Base-by-base conservation (phyloP, 2,888 invertebrate species). In the Trisateles emortualis region DNA sequence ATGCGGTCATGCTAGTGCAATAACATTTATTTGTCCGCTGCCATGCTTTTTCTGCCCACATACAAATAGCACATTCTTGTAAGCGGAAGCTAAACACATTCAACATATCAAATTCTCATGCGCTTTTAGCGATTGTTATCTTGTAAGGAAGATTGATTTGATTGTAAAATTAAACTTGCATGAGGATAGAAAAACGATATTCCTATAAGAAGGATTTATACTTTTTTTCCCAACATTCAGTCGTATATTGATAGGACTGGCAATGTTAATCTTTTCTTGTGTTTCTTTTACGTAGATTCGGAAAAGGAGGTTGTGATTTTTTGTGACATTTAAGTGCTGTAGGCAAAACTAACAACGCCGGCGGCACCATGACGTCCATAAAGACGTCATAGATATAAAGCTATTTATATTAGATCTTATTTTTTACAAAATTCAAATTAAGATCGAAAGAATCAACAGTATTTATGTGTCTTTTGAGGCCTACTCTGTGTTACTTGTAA, bases 1-100 rank as follows among this genome's bases (percentile, higher is more conserved):
- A 77, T 72, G 59, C 60, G 69, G 72, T 62, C 69, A 63, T 65
- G 64, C 60, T 53, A 67, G 64, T 62, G 68, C 72, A 77, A 68
- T 71, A 75, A 70, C 67, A 69, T 75, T 68, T 72, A 52, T 71
- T 74, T 71, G 56, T 67, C 32, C 48, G 17, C 42, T 35, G 14
- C 9, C 14, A 24, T 24, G 43, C 42, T 47, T 65, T 68, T 71
- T 74, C 54, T 67, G 55, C 45, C 39, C 45, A 63, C 52, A 52
- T 42, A 45, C 48, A 59, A 59, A 57, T 55, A 44, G 58, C 50
- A 64, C 63, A 71, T 68, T 50, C 57, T 65, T 64, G 64, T 54
- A 47, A 60, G 60, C 70, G 65, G 70, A 70, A 72, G 62, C 68
- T 49, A 57, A 53, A 39, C 43, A 38, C 32, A 16, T 42, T 33